phyloP scores from a whole-genome alignment of 2,888 invertebrate genomes.

The Limenitis camilla region DNA sequence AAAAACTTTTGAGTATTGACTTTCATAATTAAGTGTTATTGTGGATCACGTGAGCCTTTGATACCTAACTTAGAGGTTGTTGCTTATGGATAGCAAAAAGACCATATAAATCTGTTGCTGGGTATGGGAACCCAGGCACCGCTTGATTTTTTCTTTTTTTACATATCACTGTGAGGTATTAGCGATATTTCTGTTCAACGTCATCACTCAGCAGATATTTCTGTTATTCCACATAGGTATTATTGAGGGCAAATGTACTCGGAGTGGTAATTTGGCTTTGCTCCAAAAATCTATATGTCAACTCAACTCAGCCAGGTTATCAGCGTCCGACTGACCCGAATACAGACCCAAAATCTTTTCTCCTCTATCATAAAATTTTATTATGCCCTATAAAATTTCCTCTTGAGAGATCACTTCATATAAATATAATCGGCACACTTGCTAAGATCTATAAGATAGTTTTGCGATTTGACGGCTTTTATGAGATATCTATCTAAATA shows the following conservation, averaged over 20 bases:
- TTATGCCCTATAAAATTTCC: conserved; percentile 46
- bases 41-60: no score
- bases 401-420: conserved; percentile 51
- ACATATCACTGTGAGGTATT: background rate
- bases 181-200: no score
- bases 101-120: no score
- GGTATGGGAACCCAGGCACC: no score
- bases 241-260: conserved; percentile 16
- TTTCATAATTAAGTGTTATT: no score
- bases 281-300: conserved; percentile 40
- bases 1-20: no score
- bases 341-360: conserved; percentile 50
- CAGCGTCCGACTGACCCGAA: conserved; percentile 57
- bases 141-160: no score
- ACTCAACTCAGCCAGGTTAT: conserved; percentile 58
- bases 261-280: conserved; percentile 37
- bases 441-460: conserved; percentile 5
- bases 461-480: background rate
- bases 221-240: conserved; percentile 47
- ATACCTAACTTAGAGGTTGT: no score
- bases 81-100: no score
- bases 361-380: conserved; percentile 56
- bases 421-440: conserved; percentile 29
- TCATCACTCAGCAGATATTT: conserved; percentile 16
- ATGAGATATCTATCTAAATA: background rate